These are phyloP conservation scores for Ephydatia muelleri DNA, from an alignment of 37 sponge, comb jelly and placozoan species.

Conservation along the genomic window DNA sequence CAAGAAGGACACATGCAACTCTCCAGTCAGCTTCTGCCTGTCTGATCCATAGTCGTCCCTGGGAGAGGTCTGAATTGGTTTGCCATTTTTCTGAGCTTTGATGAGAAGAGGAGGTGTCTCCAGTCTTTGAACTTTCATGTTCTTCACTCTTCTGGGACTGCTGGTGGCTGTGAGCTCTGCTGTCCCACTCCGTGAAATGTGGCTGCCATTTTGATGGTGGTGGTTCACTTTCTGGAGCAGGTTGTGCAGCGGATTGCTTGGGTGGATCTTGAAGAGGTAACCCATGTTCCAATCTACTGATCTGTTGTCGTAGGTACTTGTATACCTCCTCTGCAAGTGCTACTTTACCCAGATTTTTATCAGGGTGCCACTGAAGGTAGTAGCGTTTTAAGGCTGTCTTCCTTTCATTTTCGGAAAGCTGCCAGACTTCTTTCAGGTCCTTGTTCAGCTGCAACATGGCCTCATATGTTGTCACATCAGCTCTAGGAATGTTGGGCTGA, in stretches of 20 bases:
- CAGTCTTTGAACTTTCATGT: neutral
- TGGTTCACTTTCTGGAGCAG: neutral
- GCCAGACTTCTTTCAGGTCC: constrained; percentile 32
- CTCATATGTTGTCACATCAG: neutral
- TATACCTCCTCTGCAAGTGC: constrained; percentile 30
- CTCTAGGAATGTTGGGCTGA: constrained; percentile 2
- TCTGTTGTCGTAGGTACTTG: constrained; percentile 16
- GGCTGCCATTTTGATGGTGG: neutral
- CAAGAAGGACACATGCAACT: constrained; percentile 15
- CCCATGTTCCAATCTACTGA: constrained; percentile 29
- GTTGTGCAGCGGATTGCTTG: neutral
- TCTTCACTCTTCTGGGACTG: neutral
- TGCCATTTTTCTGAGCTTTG: neutral
- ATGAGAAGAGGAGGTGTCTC: neutral
- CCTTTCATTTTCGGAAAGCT: constrained; percentile 22
- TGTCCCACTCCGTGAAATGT: neutral
- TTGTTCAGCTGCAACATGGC: constrained; percentile 10
- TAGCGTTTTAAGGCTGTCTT: constrained; percentile 46
- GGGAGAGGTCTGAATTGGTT: neutral
- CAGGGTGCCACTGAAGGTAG: constrained; percentile 57
- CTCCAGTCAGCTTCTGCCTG: constrained; percentile 39
- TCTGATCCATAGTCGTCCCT: constrained; percentile 39
- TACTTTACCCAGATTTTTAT: constrained; percentile 27
- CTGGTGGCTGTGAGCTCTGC: neutral
- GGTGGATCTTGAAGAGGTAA: constrained; percentile 15